These are phyloP conservation scores for Polymixis flavicincta DNA, from an alignment of 2,888 invertebrate genomes.

Conservation along the genomic window DNA sequence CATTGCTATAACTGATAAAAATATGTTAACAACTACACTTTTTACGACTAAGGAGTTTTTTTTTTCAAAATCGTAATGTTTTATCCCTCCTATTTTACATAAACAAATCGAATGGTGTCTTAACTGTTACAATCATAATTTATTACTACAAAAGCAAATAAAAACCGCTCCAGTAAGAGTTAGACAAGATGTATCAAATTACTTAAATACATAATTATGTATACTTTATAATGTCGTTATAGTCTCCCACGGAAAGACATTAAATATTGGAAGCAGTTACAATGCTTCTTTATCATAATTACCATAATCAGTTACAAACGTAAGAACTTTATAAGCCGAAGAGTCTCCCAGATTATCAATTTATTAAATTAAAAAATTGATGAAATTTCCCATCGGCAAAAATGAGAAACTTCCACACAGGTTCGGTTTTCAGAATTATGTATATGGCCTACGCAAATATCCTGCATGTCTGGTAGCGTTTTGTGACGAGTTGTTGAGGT, in stretches of 20 bases:
- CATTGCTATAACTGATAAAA: background rate
- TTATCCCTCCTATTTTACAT: conserved; percentile 19
- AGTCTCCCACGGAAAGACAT: conserved; percentile 46
- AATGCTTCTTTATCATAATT: conserved; percentile 14
- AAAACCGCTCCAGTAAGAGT: conserved; percentile 48
- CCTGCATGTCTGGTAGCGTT: too few relatives aligned
- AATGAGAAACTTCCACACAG: background rate
- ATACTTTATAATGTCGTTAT: conserved; percentile 50
- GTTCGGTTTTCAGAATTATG: too few relatives aligned
- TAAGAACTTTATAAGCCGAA: too few relatives aligned
- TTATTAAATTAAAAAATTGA: too few relatives aligned
- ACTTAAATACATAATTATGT: conserved; percentile 57
- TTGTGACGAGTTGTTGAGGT: too few relatives aligned
- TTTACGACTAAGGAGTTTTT: background rate
- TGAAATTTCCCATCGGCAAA: background rate
- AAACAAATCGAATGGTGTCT: conserved; percentile 19
- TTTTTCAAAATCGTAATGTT: background rate
- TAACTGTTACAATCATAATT: conserved; percentile 48
- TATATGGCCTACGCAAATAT: too few relatives aligned
- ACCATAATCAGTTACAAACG: conserved; percentile 5
- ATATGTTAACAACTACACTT: too few relatives aligned
- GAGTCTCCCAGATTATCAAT: too few relatives aligned
- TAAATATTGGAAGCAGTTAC: conserved; percentile 38
- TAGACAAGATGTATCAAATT: conserved; percentile 48
- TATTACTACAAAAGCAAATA: conserved; percentile 49